Evolutionary conservation across 1,140 invertebrate species (phyloP), one percentile per base, ranked within the genome.

Genomic region (Chlorops oryzae): DNA sequence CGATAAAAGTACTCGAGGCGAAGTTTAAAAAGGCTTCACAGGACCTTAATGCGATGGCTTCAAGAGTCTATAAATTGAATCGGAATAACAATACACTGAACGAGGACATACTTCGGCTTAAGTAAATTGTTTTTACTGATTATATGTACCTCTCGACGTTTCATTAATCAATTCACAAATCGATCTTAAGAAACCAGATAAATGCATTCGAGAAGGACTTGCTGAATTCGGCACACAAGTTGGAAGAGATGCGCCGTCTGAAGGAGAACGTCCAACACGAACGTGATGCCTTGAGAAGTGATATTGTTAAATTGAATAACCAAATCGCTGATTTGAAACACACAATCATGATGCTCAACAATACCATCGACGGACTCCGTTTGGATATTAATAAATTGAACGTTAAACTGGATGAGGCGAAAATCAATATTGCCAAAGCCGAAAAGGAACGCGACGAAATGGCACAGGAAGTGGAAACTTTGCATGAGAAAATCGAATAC

Each of bases 381-480:
- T 47, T 65, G 18, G 61, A 62, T 44, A 58, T 65, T 21, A 59
- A 61, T 39, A 65, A 65, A 28, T 35, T 63, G 17, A 62, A 64
- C 49, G 50, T 61, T 2, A 64, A 59, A 20, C 34, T 63, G 4
- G 61, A 65, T 51, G 59, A 63, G 40, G 52, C 58, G 3, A 60
- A 57, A 15, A 59, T 59, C 15, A 48, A 52, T 1, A 59, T 64
- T 10, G 54, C 57, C 2, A 64, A 64, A 21, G 51, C 59, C 3
- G 56, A 64, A 38, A 64, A 61, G 21, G 62, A 63, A 40, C 38
- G 62, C 10, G 62, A 63, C 49, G 62, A 62, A 53, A 63, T 63
- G 59, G 58, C 62, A 0, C 62, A 63, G 32, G 59, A 63, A 55
- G 59, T 61, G 28, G 62, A 64, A 39, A 56, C 59, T 5, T 41